phyloP scores from a whole-genome alignment of 2,113 vertebrate species.

The Mustela lutreola region DNA sequence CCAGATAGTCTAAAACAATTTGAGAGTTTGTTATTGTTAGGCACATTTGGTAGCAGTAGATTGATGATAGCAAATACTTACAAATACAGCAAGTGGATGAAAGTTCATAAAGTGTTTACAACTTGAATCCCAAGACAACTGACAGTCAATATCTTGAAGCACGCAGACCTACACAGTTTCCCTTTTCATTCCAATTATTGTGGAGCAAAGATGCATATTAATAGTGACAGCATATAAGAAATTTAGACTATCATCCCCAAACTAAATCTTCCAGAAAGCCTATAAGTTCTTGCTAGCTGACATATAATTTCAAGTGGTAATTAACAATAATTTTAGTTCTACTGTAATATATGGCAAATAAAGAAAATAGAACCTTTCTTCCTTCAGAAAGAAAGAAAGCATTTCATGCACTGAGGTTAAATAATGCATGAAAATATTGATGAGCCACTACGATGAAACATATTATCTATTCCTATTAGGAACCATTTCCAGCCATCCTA shows the following conservation, averaged over 20 bases:
- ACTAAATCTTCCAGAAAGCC: not conserved
- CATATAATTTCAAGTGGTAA: not conserved
- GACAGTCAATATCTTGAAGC: not conserved
- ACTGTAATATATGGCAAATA: not conserved
- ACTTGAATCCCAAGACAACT: conserved; percentile 4
- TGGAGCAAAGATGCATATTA: not conserved
- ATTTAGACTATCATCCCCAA: not conserved
- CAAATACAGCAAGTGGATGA: not conserved
- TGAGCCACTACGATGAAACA: not conserved
- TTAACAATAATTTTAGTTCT: not conserved
- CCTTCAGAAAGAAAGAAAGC: conserved; percentile 1
- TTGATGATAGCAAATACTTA: not conserved
- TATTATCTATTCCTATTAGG: not conserved
- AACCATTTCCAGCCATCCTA: not conserved
- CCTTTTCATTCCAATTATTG: not conserved
- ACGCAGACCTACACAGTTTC: not conserved
- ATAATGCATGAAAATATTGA: not conserved
- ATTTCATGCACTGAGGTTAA: not conserved
- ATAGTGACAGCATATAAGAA: not conserved
- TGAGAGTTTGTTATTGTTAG: not conserved
- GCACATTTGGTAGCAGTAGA: not conserved
- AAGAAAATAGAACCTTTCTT: conserved; percentile 3
- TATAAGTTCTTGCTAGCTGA: not conserved
- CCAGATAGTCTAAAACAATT: not conserved
- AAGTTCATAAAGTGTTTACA: conserved; percentile 8